A percentile compares a stretch with the other conserved stretches of the same genome.
These are phyloP conservation scores for Eriosoma lanigerum DNA, from an alignment of 1,140 invertebrate species.

Conservation along the genomic window DNA sequence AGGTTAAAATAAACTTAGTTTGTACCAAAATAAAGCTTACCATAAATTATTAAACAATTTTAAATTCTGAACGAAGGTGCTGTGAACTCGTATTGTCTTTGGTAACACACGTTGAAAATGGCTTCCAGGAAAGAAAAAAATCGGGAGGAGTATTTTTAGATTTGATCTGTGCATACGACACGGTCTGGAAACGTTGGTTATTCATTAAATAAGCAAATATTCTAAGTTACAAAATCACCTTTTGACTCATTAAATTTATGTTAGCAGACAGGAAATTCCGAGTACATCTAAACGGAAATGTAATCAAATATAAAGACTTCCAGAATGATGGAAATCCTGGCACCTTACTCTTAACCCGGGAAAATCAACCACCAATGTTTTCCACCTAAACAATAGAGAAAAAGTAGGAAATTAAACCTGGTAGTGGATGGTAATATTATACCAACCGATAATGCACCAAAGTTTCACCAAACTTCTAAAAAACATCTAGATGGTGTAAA, in stretches of 20 bases:
- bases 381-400: constrained; percentile 12
- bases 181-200: constrained; percentile 27
- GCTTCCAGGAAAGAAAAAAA: constrained; percentile 42
- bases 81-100: constrained; percentile 43
- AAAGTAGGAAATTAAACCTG: not conserved
- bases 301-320: not conserved
- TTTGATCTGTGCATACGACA: constrained; percentile 40
- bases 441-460: not conserved
- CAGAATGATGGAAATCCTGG: constrained; percentile 7
- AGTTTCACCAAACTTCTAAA: not conserved
- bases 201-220: not conserved
- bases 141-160: constrained; percentile 16
- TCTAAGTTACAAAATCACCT: not conserved
- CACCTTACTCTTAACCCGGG: constrained; percentile 31
- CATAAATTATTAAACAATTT: too few relatives aligned
- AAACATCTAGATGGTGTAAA: not conserved
- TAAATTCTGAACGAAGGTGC: constrained; percentile 36
- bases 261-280: not conserved
- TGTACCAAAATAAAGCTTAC: too few relatives aligned
- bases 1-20: too few relatives aligned
- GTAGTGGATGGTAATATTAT: not conserved
- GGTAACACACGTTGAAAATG: constrained; percentile 26
- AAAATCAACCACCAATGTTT: constrained; percentile 2
- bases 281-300: not conserved
- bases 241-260: not conserved